phyloP scores from a whole-genome alignment of 2,113 vertebrate genomes.

The Rhagologus leucostigma region DNA sequence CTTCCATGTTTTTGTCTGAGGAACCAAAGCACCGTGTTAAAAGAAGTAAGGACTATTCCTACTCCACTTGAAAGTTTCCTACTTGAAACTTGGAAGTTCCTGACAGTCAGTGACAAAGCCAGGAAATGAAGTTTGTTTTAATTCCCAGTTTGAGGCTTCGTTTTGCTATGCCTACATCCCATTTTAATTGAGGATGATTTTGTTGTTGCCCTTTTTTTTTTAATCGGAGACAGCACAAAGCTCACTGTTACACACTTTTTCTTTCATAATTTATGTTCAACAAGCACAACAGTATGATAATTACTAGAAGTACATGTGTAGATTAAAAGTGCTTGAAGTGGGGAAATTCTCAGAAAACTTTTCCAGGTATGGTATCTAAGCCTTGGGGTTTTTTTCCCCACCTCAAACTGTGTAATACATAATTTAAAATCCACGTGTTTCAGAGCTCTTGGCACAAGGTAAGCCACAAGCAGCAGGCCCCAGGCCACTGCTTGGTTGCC shows the following conservation, averaged over 20 bases:
- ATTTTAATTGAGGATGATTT: not conserved
- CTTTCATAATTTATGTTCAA: not conserved
- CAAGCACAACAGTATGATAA: not conserved
- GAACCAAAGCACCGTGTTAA: rapidly evolving
- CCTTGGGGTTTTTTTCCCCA: not conserved
- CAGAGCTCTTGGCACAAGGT: not conserved
- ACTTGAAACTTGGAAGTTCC: not conserved
- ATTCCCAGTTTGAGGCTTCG: not conserved
- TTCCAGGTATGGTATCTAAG: not conserved
- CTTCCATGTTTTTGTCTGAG: not conserved
- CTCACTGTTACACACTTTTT: not conserved
- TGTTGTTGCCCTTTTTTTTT: not conserved
- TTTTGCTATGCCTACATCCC: not conserved
- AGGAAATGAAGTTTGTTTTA: not conserved
- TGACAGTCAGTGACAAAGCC: not conserved
- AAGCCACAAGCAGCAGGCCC: not conserved
- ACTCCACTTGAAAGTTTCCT: not conserved
- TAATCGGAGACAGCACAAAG: not conserved
- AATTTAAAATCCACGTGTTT: not conserved
- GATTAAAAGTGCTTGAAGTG: not conserved
- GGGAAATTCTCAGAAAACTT: not conserved
- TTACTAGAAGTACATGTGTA: not conserved
- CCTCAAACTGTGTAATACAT: not conserved
- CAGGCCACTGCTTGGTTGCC: not conserved
- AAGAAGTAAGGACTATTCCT: not conserved